Percentiles rank a stretch among this genome's conserved stretches.
These are phyloP conservation scores for Erebia epiphron DNA, from an alignment of 2,888 invertebrate genomes.

Conservation along the genomic window DNA sequence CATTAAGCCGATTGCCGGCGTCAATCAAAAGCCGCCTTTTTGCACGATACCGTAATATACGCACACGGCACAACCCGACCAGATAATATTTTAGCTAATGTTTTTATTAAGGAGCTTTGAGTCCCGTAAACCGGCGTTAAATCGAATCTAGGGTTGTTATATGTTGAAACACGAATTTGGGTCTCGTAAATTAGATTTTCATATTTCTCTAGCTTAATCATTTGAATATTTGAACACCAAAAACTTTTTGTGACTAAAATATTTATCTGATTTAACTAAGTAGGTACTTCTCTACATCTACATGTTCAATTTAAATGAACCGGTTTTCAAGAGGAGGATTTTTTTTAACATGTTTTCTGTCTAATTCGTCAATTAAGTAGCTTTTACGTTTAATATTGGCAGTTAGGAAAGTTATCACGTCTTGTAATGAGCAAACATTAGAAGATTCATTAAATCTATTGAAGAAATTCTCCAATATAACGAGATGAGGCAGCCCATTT, in stretches of 20 bases:
- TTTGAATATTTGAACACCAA: conserved; percentile 11
- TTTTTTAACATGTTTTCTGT: neutral
- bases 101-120: conserved; percentile 44
- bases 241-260: neutral
- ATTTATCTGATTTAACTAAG: neutral
- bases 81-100: conserved; percentile 60
- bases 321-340: neutral
- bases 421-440: conserved; percentile 51
- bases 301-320: neutral
- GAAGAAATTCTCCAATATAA: conserved; percentile 51
- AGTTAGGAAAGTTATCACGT: conserved; percentile 45
- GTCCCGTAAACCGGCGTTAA: conserved; percentile 24
- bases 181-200: conserved; percentile 2
- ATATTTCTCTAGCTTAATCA: conserved; percentile 10
- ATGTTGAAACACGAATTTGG: conserved; percentile 14
- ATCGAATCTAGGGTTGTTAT: conserved; percentile 11
- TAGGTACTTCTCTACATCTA: neutral
- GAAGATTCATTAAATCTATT: conserved; percentile 41
- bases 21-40: conserved; percentile 80
- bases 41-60: conserved; percentile 64
- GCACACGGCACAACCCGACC: conserved; percentile 46
- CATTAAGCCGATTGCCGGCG: conserved; percentile 81
- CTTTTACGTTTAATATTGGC: conserved; percentile 30
- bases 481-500: conserved; percentile 59
- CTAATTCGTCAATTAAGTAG: conserved; percentile 21